Conservation (phyloP, 2,113 vertebrate genomes). For the Crotalus helleri region DNA sequence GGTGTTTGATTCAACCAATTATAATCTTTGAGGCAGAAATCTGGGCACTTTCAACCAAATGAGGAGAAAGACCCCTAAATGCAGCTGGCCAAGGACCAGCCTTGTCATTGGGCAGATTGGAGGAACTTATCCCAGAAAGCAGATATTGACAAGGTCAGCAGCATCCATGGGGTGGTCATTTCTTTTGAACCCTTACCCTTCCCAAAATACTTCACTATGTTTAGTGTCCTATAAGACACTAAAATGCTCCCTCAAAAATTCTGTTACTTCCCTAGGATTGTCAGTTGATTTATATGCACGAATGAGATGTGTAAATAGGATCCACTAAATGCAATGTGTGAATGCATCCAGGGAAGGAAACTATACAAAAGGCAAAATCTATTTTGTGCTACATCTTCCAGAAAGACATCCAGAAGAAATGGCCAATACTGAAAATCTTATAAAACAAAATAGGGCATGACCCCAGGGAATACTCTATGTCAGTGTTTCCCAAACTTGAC, state of each 20-base stretch:
- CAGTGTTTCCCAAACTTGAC: too few species aligned
- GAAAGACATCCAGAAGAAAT: neutral
- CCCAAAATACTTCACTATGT: neutral
- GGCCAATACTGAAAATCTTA: neutral
- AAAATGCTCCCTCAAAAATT: neutral
- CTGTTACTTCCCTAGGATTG: neutral
- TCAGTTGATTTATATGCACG: neutral
- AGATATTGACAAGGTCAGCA: neutral
- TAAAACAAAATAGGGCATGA: neutral
- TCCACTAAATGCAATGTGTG: neutral
- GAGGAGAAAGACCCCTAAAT: neutral
- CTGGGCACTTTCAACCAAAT: neutral
- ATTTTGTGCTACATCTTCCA: neutral
- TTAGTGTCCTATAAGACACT: neutral
- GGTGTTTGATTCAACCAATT: neutral
- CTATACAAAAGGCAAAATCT: neutral
- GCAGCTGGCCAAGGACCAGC: neutral
- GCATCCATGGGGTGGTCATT: neutral
- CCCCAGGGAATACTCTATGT: neutral
- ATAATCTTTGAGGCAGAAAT: neutral
- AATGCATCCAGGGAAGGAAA: neutral
- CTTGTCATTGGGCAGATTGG: neutral
- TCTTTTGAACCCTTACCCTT: neutral
- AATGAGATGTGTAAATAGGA: neutral
- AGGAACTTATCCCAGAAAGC: neutral